phyloP scores from a whole-genome alignment of 2,113 vertebrate genomes.

The Syngnathus typhle region DNA sequence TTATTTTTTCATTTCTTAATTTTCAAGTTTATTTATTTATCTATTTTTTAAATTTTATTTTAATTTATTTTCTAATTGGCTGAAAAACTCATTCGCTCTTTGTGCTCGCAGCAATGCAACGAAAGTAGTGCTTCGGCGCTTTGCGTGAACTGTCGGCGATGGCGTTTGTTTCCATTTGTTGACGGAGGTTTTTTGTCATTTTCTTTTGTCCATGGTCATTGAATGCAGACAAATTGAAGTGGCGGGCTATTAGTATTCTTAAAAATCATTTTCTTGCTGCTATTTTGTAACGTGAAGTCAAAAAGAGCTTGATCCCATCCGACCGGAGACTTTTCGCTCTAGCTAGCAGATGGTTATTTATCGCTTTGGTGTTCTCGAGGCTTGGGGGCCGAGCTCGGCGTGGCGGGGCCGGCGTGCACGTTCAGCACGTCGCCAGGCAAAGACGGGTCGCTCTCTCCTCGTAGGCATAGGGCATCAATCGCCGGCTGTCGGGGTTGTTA shows the following conservation, averaged over 20 bases:
- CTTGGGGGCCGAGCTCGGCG: constrained; percentile 11
- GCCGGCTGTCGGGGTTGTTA: constrained; percentile 64
- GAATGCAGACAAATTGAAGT: neutral
- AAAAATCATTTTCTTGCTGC: too few relatives aligned
- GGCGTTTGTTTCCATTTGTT: too few relatives aligned
- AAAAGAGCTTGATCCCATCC: neutral
- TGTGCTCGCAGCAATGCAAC: neutral
- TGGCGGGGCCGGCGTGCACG: constrained; percentile 15
- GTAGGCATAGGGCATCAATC: constrained; percentile 44
- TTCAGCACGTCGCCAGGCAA: constrained; percentile 4
- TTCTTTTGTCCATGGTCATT: neutral
- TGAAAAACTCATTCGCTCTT: neutral
- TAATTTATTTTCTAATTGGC: too few relatives aligned
- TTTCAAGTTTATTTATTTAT: too few relatives aligned
- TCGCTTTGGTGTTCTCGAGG: neutral
- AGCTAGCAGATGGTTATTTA: neutral
- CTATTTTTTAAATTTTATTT: too few relatives aligned
- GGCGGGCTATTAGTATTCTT: too few relatives aligned
- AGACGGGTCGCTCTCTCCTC: neutral
- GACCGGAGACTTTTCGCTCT: neutral
- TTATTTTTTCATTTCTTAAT: too few relatives aligned
- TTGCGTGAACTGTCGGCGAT: neutral
- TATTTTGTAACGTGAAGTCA: neutral
- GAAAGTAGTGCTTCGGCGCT: neutral
- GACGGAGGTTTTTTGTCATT: neutral